Evolutionary conservation across 1,140 invertebrate genomes (phyloP).

Genomic region (Lanistes nyassanus): DNA sequence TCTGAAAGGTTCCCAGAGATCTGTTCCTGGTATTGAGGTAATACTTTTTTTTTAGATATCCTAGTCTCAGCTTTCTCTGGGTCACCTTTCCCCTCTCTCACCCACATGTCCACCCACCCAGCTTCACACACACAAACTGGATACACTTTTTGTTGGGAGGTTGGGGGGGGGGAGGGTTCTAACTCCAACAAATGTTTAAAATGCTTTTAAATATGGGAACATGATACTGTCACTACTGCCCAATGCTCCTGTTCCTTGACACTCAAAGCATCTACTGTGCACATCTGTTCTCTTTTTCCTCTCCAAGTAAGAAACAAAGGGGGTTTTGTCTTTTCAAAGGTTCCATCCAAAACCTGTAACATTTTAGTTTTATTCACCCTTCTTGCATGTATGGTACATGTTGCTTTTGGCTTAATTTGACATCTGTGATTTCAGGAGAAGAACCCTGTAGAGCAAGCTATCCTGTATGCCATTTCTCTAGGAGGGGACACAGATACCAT

Average conservation of each 20-base stretch:
- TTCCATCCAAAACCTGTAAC: background rate
- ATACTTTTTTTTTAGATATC: conserved; percentile 16
- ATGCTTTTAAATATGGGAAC: too few relatives aligned
- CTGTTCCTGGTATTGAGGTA: conserved; percentile 72
- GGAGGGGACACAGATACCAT: conserved; percentile 87
- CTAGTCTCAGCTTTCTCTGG: background rate
- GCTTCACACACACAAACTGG: background rate
- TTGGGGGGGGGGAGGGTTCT: too few relatives aligned
- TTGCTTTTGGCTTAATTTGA: background rate
- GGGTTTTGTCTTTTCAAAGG: background rate
- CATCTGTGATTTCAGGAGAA: conserved; percentile 55
- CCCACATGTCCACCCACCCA: background rate
- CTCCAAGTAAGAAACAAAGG: background rate
- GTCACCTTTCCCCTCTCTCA: background rate
- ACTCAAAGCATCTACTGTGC: too few relatives aligned
- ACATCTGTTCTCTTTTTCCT: too few relatives aligned
- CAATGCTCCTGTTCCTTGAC: too few relatives aligned
- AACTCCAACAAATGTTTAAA: too few relatives aligned
- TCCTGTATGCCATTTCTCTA: conserved; percentile 77
- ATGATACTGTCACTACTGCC: too few relatives aligned
- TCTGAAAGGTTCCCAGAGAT: conserved; percentile 71
- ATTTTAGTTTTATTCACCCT: too few relatives aligned
- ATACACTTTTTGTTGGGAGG: too few relatives aligned
- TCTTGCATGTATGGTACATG: background rate
- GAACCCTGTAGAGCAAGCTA: conserved; percentile 74